Percentiles rank a stretch among this genome's conserved stretches.
Conservation (phyloP, 2,888 invertebrate genomes). For the Ecliptopera silaceata region DNA sequence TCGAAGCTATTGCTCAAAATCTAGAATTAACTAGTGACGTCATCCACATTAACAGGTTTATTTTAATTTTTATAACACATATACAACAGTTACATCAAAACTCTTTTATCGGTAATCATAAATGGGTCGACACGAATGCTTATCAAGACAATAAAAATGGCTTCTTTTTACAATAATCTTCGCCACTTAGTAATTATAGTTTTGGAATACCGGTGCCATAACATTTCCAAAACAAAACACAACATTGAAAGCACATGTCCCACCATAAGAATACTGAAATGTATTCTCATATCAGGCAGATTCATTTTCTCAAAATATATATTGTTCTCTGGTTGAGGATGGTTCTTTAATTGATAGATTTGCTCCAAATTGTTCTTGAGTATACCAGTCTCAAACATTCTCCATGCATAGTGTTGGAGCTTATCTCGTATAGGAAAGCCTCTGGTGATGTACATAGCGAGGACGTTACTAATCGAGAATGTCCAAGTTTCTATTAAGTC, state of each 20-base stretch:
- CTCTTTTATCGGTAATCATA: no score
- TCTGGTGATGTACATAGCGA: constrained; percentile 48
- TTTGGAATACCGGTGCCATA: constrained; percentile 25
- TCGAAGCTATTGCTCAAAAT: no score
- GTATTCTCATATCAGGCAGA: constrained; percentile 49
- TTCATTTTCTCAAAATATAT: constrained; percentile 37
- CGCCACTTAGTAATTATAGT: constrained; percentile 12
- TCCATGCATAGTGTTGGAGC: constrained; percentile 47
- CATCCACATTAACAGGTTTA: no score
- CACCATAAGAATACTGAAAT: constrained; percentile 45
- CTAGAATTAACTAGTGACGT: no score
- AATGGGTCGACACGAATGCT: no score
- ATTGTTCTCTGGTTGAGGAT: constrained; percentile 10
- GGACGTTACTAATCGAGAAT: constrained; percentile 41
- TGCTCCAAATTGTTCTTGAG: constrained; percentile 43
- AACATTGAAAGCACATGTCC: constrained; percentile 48
- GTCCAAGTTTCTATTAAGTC: constrained; percentile 47
- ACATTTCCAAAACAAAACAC: constrained; percentile 51
- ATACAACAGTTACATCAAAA: no score
- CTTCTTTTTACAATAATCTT: neutral
- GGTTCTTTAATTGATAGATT: constrained; percentile 36
- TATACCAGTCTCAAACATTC: constrained; percentile 56
- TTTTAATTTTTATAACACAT: no score
- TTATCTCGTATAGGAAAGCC: constrained; percentile 51
- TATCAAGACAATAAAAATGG: neutral